Conservation (phyloP, 2,888 invertebrate genomes). For the Caenorhabditis macrosperma region DNA sequence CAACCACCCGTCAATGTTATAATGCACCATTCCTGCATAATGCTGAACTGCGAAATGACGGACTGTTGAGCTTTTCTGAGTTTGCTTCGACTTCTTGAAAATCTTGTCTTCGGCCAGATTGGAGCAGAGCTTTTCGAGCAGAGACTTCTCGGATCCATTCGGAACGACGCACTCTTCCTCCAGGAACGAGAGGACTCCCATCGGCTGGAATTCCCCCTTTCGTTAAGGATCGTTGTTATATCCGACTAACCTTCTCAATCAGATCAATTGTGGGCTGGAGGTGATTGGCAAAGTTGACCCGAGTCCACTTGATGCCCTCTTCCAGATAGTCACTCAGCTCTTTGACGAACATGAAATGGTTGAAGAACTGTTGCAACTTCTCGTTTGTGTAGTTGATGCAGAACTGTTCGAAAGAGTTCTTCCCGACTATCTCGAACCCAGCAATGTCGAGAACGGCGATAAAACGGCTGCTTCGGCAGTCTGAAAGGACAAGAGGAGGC, state of each 20-base stretch:
- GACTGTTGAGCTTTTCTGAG: constrained; percentile 67
- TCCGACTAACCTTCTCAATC: constrained; percentile 79
- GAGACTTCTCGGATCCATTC: constrained; percentile 74
- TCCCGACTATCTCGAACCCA: constrained; percentile 78
- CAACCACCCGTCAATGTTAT: constrained; percentile 81
- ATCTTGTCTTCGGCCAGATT: constrained; percentile 59
- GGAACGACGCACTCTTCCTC: constrained; percentile 80
- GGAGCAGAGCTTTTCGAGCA: constrained; percentile 75
- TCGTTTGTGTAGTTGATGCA: constrained; percentile 80
- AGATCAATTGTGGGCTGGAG: constrained; percentile 77
- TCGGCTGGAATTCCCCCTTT: constrained; percentile 76
- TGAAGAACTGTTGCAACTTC: constrained; percentile 79
- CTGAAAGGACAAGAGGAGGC: constrained; percentile 29
- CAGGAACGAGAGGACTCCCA: constrained; percentile 76
- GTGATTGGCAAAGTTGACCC: constrained; percentile 88
- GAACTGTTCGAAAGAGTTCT: constrained; percentile 79
- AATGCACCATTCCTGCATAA: constrained; percentile 82
- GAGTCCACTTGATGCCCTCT: constrained; percentile 84
- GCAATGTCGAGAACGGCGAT: constrained; percentile 80
- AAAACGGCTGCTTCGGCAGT: constrained; percentile 58
- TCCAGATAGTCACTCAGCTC: constrained; percentile 77
- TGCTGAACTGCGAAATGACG: constrained; percentile 79
- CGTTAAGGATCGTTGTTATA: too few species aligned
- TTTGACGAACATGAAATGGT: constrained; percentile 79
- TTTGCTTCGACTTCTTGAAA: constrained; percentile 79